Percentiles rank a stretch among this genome's conserved stretches.
Evolutionary conservation across 2,113 vertebrate species (phyloP).

Genomic region (Lynx canadensis): DNA sequence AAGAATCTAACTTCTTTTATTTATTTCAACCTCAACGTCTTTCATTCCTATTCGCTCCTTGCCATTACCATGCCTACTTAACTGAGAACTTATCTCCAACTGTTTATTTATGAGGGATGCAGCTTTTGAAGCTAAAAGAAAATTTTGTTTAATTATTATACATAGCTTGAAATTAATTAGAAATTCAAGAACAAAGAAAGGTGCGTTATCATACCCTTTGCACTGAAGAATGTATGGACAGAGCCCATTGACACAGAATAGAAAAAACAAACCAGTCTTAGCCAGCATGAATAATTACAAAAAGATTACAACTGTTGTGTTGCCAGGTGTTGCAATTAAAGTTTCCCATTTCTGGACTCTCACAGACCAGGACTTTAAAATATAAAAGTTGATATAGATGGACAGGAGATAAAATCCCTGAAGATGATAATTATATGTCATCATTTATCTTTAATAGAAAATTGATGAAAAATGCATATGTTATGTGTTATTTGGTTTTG

Average conservation of each 20-base stretch:
- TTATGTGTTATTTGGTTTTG: background rate
- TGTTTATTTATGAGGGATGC: background rate
- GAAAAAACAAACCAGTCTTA: background rate
- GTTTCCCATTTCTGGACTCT: background rate
- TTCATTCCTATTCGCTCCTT: background rate
- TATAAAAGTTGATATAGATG: background rate
- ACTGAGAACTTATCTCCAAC: background rate
- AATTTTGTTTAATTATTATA: background rate
- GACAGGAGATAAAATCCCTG: background rate
- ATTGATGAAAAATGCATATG: background rate
- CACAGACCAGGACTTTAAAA: background rate
- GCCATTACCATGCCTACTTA: background rate
- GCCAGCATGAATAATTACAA: background rate
- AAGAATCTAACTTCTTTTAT: background rate
- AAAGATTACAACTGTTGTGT: background rate
- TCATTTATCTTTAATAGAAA: constrained; percentile 16
- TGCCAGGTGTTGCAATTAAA: background rate
- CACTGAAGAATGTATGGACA: background rate
- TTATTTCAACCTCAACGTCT: background rate
- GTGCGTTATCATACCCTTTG: background rate
- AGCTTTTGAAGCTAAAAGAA: background rate
- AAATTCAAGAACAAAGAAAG: background rate
- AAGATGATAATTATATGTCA: constrained; percentile 15
- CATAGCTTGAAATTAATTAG: background rate
- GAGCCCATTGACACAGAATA: background rate